Evolutionary conservation across 92 coral and sea anemone genomes (phyloP).

Genomic region (Paragorgia papillata): DNA sequence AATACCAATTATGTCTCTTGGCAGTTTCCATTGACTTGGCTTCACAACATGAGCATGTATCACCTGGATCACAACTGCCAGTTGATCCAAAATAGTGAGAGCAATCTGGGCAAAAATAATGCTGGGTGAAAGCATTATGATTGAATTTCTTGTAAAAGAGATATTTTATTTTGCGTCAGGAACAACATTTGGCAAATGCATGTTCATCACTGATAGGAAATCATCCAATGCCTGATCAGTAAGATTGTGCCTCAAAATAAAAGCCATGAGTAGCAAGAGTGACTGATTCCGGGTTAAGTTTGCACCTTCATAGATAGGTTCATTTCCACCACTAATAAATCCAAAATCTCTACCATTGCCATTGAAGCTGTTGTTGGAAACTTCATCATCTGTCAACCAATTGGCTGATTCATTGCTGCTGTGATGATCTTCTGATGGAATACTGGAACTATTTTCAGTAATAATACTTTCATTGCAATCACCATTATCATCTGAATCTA

Average conservation of each 20-base stretch:
- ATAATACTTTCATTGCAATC: not conserved
- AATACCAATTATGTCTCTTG: not conserved
- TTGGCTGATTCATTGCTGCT: not conserved
- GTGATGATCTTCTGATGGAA: not conserved
- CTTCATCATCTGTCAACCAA: no score
- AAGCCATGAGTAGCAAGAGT: slow-evolving; percentile 6
- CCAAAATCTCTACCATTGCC: not conserved
- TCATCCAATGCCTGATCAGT: slow-evolving; percentile 8
- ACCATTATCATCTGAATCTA: not conserved
- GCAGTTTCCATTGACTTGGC: not conserved
- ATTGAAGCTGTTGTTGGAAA: not conserved
- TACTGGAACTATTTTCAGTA: slow-evolving; percentile 1
- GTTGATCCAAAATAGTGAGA: not conserved
- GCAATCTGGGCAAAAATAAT: not conserved
- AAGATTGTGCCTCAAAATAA: not conserved
- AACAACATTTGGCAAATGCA: slow-evolving; percentile 18
- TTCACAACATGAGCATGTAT: not conserved
- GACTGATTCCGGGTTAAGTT: not conserved
- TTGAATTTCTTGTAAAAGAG: slow-evolving; percentile 1
- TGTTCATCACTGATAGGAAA: not conserved
- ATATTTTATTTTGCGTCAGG: slow-evolving; percentile 1
- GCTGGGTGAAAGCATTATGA: slow-evolving; percentile 1
- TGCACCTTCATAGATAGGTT: slow-evolving; percentile 10
- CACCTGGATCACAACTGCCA: not conserved
- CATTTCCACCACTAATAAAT: slow-evolving; percentile 1